Evolutionary conservation across 2,888 invertebrate species (phyloP), one percentile per base, ranked within the genome.

Genomic region (Troides aeacus): DNA sequence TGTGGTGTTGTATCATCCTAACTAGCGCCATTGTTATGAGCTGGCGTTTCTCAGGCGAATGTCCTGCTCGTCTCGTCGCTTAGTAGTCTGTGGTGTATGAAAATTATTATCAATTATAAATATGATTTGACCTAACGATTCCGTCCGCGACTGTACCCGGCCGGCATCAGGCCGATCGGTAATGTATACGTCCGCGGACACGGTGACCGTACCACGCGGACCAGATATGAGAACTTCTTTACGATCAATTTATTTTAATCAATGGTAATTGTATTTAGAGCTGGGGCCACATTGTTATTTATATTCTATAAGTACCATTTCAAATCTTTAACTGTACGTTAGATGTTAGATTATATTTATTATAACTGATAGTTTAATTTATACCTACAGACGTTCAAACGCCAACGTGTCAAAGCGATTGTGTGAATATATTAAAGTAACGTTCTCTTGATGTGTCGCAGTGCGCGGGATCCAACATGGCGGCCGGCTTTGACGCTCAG

Each of bases 81-180:
- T 10, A 10, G 8, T 7, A 39, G 10, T 39, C 39, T 39, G 39
- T 39, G 7, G 8, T 39, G 7, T 39, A 39, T 10, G 7, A 39
- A 10, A 39, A 10, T 10, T 1, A 39, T 10, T 39, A 39, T 6
- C 8, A 10, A 39, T 39, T 10, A 39, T 39, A 8, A 39, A 39
- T 10, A 39, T 7, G 39, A 10, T 39, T 50, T 50, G 10, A 15
- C 50, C 18, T 39, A 36, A 36, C 36, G 17, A 23, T 59, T 65
- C 17, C 46, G 79, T 75, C 73, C 23, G 70, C 72, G 74, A 59
- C 68, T 77, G 77, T 84, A 77, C 86, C 56, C 64, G 77, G 78
- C 80, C 78, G 82, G 78, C 77, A 82, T 76, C 73, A 72, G 76
- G 82, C 79, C 76, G 76, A 70, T 70, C 73, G 64, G 79, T 85